Base-by-base conservation (phyloP, 1,140 invertebrate genomes). In the Trinorchestia longiramus region DNA sequence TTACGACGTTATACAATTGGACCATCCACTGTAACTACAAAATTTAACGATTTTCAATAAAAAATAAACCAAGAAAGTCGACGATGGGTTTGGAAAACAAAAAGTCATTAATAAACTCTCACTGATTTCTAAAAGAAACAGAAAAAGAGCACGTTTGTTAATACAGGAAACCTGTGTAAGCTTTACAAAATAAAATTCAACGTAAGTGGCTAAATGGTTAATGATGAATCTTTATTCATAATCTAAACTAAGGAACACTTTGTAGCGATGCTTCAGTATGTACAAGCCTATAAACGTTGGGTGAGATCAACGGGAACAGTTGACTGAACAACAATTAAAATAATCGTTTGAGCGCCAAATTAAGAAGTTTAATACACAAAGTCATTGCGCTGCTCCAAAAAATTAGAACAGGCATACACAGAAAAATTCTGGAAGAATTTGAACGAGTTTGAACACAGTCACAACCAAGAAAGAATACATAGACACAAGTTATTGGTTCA, bases 241-340 rank as follows among this genome's bases (percentile, higher is more conserved):
- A 94, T 45, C 92, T 94, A 94, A 94, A 94, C 92, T 94, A 94
- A 94, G 92, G 92, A 94, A 94, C 92, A 94, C 92, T 94, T 94
- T 94, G 43, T 94, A 45, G 43, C 92, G 44, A 47, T 94, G 92
- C 43, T 40, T 94, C 44, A 94, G 36, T 94, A 94, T 94, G 40
- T 94, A 94, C 92, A 94, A 94, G 92, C 44, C 92, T 94, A 94
- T 40, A 47, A 43, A 94, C 43, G 44, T 45, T 94, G 92, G 41
- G 92, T 94, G 92, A 94, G 92, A 94, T 94, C 92, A 94, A 94
- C 92, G 92, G 92, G 43, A 94, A 94, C 43, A 94, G 41, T 47
- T n/a, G 88, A 43, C 43, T 91, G 88, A 42, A 43, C 88, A 43
- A 91, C 41, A 43, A 91, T 91, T 77, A 77, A 77, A 77, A 77